Evolutionary conservation across 2,113 vertebrate species (phyloP), one percentile per base, ranked within the genome.

Genomic region (Benitochromis conjunctus): DNA sequence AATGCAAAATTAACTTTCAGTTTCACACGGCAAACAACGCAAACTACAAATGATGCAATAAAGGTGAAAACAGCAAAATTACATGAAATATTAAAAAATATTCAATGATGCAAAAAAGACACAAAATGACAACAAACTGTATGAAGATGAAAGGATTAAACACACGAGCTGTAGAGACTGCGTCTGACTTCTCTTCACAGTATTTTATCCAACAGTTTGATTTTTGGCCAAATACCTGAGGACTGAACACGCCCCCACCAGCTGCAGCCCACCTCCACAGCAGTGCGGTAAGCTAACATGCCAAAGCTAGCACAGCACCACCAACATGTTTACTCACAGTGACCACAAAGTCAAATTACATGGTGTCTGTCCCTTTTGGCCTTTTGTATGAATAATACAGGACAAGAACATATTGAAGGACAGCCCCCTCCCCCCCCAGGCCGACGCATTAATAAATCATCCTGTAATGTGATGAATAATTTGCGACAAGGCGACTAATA

Each of bases 391-490:
- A 86, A 82, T 84, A 79, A 84, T 82, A 48, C 1, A 36, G 87
- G 55, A 13, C 43, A 19, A 76, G 66, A 79, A 66, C 71, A 86
- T n/a, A 24, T 2, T 69, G 21, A 77, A 82, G 58, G 58, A 24
- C 34, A 36, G 34, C 26, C 1, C 13, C 1, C 21, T 57, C 36
- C 21, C 51, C 18, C 43, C 53, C 14, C 1, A 2, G 14, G 24
- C 41, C 29, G 2, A 2, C 31, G 2, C 81, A 92, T 92, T 21
- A 92, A 92, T 95, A 89, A 94, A 84, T 83, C 41, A 92, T 93
- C 66, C 26, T 12, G 84, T 91, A 89, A 93, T 88, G 46, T 82
- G 83, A 92, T 92, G 80, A 92, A 95, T 92, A 84, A 92, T 93
- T 93, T 90, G 76, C 7, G 3, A 80, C 56, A n/a, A 46, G 85